Evolutionary conservation across 2,888 invertebrate genomes (phyloP), one percentile per base, ranked within the genome.

Genomic region (Serrognathus titanus): DNA sequence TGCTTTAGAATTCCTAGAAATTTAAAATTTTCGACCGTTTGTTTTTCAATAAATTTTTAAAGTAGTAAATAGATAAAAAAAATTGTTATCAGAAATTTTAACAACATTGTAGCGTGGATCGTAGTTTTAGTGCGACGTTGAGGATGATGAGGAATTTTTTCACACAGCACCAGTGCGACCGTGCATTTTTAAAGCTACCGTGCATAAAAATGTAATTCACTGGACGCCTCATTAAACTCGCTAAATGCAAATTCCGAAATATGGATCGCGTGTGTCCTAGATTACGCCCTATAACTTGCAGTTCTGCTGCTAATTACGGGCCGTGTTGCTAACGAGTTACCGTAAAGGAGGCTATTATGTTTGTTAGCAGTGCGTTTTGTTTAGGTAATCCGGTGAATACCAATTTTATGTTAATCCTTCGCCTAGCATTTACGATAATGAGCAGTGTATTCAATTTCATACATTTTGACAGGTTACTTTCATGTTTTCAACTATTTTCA

Each of bases 341-440:
- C 57, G 56, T 64, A 61, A 63, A 63, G 57, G 60, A 62, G 40
- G 63, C 63, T 56, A 63, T 63, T 63, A 63, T 57, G 59, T 43
- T 11, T 11, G 43, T 16, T 43, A 43, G 43, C 20, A 10, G 13
- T 11, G 43, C 43, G 43, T 43, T 43, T 43, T 43, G 43, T 43
- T 43, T 11, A 43, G 10, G 43, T 11, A 43, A 43, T 13, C 43
- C 12, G 11, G 9, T 10, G 13, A 16, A 13, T 13, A 16, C 43
- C 43, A 43, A 43, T 43, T 43, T 43, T 4, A 13, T 20, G 43
- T 11, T 43, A 43, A 43, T 43, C 10, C 43, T 4, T 43, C 16
- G 9, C 13, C 20, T n/a, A 9, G 16, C 8, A 43, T 43, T 43
- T 31, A 31, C 6, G 24, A 31, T 31, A 31, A 31, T 31, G 7